Base-by-base conservation (phyloP, 2,888 invertebrate genomes). In the Parnassius smintheus region DNA sequence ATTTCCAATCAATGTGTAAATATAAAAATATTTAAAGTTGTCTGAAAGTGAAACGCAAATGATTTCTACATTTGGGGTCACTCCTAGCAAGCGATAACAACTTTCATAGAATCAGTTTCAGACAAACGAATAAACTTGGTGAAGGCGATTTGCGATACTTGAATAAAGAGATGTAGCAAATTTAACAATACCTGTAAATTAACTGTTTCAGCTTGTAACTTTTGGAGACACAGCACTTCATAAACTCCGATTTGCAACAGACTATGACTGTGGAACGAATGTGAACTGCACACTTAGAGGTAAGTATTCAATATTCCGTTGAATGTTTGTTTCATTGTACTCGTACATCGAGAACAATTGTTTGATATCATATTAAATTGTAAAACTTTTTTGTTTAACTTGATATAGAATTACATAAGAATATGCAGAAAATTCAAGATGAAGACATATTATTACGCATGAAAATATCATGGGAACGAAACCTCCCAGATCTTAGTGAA, bases 401-500 rank as follows among this genome's bases (percentile, higher is more conserved):
- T 57, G 57, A 70, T 68, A 9, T 64, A 91, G 91, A 90, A 72
- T 72, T 91, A 18, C 81, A 91, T 48, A 85, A 82, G 67, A 84
- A 81, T 53, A 71, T 90, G 54, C 86, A 87, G 0, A 79, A 82
- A 35, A 83, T 90, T 55, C 87, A 85, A 72, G 88, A 92, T 52
- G 86, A 85, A 64, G 80, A 79, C 9, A 75, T 75, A 0, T 66
- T 85, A 41, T 74, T 70, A 9, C 80, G 78, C 10, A 91, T 92
- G 85, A 92, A 91, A 68, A 65, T 71, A 9, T 90, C 91, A 0
- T 92, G 92, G 92, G 91, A 92, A 58, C 78, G 71, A 13, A 88
- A 91, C 62, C 71, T 92, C 13, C 91, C 92, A 2, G 74, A 86
- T 52, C 71, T 86, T 0, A 78, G 78, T 2, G 86, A 86, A 50